Evolutionary conservation across 1,140 invertebrate species (phyloP), one percentile per base, ranked within the genome.

Genomic region (Neotoxoptera formosana): DNA sequence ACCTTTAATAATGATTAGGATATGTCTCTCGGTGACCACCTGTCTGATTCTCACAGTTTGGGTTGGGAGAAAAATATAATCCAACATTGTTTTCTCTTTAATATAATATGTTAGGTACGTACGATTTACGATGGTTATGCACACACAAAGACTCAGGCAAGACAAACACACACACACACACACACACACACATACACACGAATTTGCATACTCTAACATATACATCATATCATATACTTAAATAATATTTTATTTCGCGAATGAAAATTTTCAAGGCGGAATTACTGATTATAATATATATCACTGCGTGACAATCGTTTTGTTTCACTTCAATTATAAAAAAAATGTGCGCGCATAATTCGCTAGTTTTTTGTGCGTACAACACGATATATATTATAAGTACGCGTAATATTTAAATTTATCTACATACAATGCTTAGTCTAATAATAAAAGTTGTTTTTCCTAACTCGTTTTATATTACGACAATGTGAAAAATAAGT

Each of bases 381-480:
- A 60, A 4, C 60, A 67, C 60, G 17, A n/a, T n/a, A 76, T n/a
- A 76, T n/a, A n/a, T n/a, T n/a, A 76, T n/a, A 34, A 76, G 21
- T 76, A 76, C 60, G 30, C 60, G 30, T 76, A 76, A 17, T 84
- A 84, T 41, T 84, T 84, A 84, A 76, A 76, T 76, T n/a, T 84
- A 84, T 84, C 41, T 84, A 41, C 41, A n/a, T n/a, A 45, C 41
- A 23, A 41, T 41, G 41, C 23, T 84, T 41, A 84, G 83, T 25
- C 83, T n/a, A 76, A 21, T 83, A 83, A 86, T 86, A 88, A 87
- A 88, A 48, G 17, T 25, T n/a, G 87, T 88, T 23, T 47, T 88
- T 88, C 47, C 20, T 34, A 34, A 17, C 87, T 34, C 41, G 7
- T 83, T 83, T 83, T 83, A n/a, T 86, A 86, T 17, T 86, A 51